phyloP scores from a whole-genome alignment of 2,888 invertebrate species.

The Aphrophora alni region DNA sequence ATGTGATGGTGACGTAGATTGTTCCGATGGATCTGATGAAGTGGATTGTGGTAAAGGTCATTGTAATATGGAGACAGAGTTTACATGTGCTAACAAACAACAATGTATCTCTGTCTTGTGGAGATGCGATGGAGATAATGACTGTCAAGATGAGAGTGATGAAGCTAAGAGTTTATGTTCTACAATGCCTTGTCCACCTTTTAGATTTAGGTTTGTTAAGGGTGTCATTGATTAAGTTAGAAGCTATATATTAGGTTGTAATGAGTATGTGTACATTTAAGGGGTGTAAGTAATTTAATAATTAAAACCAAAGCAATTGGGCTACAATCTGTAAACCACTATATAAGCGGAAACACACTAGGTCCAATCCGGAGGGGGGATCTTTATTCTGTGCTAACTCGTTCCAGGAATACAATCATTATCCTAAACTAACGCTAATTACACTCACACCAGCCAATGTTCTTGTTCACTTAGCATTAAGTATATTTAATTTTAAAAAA shows the following conservation, averaged over 20 bases:
- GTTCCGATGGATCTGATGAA: constrained; percentile 84
- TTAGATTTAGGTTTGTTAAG: constrained; percentile 71
- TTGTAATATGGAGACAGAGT: constrained; percentile 53
- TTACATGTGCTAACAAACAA: constrained; percentile 28
- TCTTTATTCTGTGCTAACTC: too few species aligned
- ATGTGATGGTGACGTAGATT: constrained; percentile 79
- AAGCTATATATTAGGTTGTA: not conserved
- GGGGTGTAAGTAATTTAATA: not conserved
- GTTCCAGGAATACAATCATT: too few species aligned
- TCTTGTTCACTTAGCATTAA: too few species aligned
- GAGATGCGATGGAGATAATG: constrained; percentile 75
- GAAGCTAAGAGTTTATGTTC: constrained; percentile 76
- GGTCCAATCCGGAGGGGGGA: too few species aligned
- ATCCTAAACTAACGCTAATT: too few species aligned
- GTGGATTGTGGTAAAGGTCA: constrained; percentile 67
- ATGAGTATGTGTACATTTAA: too few species aligned
- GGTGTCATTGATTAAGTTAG: not conserved
- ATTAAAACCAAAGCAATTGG: too few species aligned
- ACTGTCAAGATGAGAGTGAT: constrained; percentile 87
- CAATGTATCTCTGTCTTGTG: constrained; percentile 58
- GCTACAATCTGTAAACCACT: too few species aligned
- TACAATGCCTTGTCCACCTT: constrained; percentile 76
- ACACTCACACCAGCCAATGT: too few species aligned
- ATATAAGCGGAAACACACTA: too few species aligned
- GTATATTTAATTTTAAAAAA: too few species aligned